A percentile compares a stretch with the other conserved stretches of the same genome.
These are phyloP conservation scores for Riptortus pedestris DNA, from an alignment of 1,140 invertebrate species.

Conservation along the genomic window DNA sequence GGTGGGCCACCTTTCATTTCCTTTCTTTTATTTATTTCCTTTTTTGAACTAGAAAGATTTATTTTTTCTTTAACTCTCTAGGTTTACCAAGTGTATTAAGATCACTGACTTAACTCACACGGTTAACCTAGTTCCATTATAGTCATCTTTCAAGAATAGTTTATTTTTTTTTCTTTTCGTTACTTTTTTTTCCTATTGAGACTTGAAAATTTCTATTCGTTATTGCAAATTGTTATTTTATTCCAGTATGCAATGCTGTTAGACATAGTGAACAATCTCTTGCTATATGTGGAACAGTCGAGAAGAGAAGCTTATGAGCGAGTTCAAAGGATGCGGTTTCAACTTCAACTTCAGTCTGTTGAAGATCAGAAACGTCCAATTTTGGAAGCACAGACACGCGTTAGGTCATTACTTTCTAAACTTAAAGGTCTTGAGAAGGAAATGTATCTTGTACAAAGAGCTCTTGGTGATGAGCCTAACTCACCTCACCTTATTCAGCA, in stretches of 20 bases:
- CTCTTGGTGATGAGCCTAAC: conserved; percentile 42
- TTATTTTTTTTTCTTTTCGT: too few relatives aligned
- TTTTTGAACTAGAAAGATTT: background rate
- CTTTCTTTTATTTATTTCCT: background rate
- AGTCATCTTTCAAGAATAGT: too few relatives aligned
- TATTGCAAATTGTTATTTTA: conserved; percentile 24
- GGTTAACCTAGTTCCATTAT: too few relatives aligned
- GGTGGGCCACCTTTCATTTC: too few relatives aligned
- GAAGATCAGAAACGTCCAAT: conserved; percentile 87
- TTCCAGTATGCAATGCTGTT: conserved; percentile 85
- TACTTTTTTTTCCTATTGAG: too few relatives aligned
- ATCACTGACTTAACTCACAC: too few relatives aligned
- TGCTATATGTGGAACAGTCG: conserved; percentile 92
- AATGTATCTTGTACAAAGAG: conserved; percentile 77
- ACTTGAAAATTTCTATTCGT: too few relatives aligned
- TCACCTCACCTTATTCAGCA: conserved; percentile 52
- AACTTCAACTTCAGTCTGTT: conserved; percentile 76
- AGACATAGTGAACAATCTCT: conserved; percentile 92
- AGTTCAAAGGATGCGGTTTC: conserved; percentile 83
- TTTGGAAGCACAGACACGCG: conserved; percentile 77
- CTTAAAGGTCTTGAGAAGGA: conserved; percentile 78
- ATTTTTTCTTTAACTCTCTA: too few relatives aligned
- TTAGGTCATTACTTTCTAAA: conserved; percentile 66
- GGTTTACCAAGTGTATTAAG: too few relatives aligned
- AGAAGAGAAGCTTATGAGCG: conserved; percentile 82